Evolutionary conservation across 2,113 vertebrate species (phyloP), one percentile per base, ranked within the genome.

Genomic region (Cebidichthys violaceus): DNA sequence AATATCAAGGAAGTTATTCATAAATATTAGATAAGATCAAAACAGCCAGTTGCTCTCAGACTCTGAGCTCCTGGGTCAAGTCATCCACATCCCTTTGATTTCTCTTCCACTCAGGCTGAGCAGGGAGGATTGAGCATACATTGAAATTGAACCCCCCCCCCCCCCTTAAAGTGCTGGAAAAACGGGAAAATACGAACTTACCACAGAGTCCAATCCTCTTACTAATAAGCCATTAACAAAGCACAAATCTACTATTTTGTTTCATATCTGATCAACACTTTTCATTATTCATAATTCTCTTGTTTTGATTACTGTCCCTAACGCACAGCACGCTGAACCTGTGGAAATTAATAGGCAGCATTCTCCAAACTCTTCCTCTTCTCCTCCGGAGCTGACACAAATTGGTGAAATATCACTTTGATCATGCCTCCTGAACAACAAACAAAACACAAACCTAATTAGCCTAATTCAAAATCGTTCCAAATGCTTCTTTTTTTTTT

Each of bases 1-100:
- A 92, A 94, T 94, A 94, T 94, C 93, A 93, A 93, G 92, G 92
- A 92, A 93, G 92, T 93, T 93, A 89, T 93, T 93, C 94, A 94
- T 95, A 93, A 94, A 94, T 95, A 94, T 94, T 93, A 92, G 93
- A 95, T 94, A 90, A 92, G 91, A 94, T 93, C 90, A 94, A 94
- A 95, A 94, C 90, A 92, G 91, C 90, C 86, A 59, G 86, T 91
- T 91, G 89, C 91, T 89, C 91, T 91, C 90, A 87, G 86, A 89
- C 88, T 88, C 88, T 70, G 87, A 88, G 91, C 90, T 92, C 89
- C 87, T 75, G 88, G 92, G 93, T 95, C 92, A 94, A 88, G 86
- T 77, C 86, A 83, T 89, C 88, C 81, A 81, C 85, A 86, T 90
- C 79, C 67, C 84, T 92, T 90, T 89, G 82, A 92, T 90, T 92